These are phyloP conservation scores for Pristionchus maxplancki DNA, from an alignment of 2,888 invertebrate species.

Conservation along the genomic window DNA sequence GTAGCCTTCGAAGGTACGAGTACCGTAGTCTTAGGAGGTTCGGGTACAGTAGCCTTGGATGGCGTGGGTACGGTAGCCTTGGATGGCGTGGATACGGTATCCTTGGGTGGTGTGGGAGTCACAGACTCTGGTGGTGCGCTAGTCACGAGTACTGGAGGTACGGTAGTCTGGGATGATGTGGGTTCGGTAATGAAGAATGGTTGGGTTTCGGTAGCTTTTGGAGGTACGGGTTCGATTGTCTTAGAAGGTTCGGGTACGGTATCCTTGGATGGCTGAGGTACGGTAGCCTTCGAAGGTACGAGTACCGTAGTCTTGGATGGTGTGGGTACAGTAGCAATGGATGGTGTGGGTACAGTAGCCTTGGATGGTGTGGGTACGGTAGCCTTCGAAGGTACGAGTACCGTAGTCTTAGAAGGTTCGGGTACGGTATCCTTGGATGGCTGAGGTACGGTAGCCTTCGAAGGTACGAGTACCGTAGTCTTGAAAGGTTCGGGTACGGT, in stretches of 20 bases:
- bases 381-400: neutral
- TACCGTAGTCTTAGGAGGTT: neutral
- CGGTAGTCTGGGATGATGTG: neutral
- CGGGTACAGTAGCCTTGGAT: no score
- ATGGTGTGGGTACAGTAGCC: neutral
- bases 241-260: neutral
- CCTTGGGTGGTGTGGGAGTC: neutral
- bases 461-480: neutral
- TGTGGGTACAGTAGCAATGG: neutral
- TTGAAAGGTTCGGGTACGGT: neutral
- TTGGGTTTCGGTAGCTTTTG: neutral
- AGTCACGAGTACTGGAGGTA: neutral
- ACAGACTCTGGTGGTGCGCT: neutral
- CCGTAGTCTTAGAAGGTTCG: neutral
- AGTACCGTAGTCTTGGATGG: neutral
- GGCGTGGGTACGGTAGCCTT: neutral
- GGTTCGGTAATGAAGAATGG: neutral
- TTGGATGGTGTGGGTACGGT: neutral
- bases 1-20: neutral
- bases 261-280: neutral
- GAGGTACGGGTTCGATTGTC: neutral
- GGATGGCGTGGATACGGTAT: neutral
- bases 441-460: neutral
- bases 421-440: neutral
- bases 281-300: neutral